Conservation (phyloP, 1,140 invertebrate genomes). For the Anagrus nilaparvatae region DNA sequence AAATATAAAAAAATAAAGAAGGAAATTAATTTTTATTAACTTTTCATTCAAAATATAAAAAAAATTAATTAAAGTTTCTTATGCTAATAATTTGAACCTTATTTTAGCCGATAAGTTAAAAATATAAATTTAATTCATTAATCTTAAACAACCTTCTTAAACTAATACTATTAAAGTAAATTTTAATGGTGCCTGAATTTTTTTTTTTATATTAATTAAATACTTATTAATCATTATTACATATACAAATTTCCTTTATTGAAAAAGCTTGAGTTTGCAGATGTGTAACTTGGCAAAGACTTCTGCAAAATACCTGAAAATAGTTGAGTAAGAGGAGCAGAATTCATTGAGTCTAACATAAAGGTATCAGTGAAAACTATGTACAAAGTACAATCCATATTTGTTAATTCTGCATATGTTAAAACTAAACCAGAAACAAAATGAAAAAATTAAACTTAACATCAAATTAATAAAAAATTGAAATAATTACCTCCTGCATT, state of each 20-base stretch:
- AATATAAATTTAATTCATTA: no score
- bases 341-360: conserved; percentile 29
- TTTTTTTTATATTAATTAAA: no score
- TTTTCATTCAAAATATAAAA: no score
- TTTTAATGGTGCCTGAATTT: not conserved
- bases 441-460: conserved; percentile 12
- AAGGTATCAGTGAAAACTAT: conserved; percentile 33
- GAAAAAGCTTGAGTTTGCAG: conserved; percentile 24
- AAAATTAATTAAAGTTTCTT: no score
- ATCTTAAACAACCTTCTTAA: no score
- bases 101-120: no score
- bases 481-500: conserved; percentile 31
- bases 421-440: conserved; percentile 30
- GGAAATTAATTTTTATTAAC: no score
- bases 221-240: conserved; percentile 18
- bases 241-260: conserved; percentile 40
- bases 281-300: conserved; percentile 19
- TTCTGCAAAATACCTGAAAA: conserved; percentile 24
- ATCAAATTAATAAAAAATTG: conserved; percentile 5
- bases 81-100: no score
- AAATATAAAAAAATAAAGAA: no score
- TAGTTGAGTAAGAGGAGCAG: conserved; percentile 28
- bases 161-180: not conserved
- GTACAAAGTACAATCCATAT: conserved; percentile 26
- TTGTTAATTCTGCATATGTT: conserved; percentile 29